A percentile compares a stretch with the other conserved stretches of the same genome.
phyloP scores from a whole-genome alignment of 1,140 invertebrate species.

The Spodoptera frugiperda region DNA sequence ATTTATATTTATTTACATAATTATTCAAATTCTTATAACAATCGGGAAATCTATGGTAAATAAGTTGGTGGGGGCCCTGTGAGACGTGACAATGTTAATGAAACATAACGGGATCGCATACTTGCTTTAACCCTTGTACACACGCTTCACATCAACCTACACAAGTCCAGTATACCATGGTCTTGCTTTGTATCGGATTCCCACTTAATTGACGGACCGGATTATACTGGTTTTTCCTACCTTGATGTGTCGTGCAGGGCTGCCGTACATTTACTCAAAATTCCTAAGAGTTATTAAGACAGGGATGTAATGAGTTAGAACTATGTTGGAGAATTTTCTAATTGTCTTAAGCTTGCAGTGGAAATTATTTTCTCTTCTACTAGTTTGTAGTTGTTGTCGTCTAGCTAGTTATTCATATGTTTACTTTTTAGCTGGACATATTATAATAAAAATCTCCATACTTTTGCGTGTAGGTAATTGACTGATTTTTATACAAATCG shows the following conservation, averaged over 20 bases:
- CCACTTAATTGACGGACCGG: no score
- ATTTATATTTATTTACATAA: conserved; percentile 50
- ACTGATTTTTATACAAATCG: no score
- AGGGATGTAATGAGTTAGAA: conserved; percentile 3
- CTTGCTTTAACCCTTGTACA: conserved; percentile 24
- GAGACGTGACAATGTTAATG: conserved; percentile 66
- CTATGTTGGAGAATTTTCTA: background rate
- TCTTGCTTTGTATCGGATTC: no score
- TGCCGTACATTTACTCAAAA: conserved; percentile 10
- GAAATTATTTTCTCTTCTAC: background rate
- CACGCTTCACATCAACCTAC: no score
- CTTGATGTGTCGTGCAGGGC: no score
- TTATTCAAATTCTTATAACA: conserved; percentile 51
- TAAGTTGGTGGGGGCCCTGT: background rate
- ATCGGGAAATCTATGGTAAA: conserved; percentile 24
- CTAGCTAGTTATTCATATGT: no score
- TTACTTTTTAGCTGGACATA: no score
- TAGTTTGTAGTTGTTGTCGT: no score
- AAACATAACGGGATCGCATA: conserved; percentile 60
- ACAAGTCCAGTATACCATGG: no score
- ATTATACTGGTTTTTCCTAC: no score
- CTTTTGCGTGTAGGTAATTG: no score
- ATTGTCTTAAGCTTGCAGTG: background rate
- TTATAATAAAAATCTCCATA: no score
- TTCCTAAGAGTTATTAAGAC: conserved; percentile 7